These are phyloP conservation scores for Gambusia affinis DNA, from an alignment of 2,113 vertebrate genomes.

Conservation along the genomic window DNA sequence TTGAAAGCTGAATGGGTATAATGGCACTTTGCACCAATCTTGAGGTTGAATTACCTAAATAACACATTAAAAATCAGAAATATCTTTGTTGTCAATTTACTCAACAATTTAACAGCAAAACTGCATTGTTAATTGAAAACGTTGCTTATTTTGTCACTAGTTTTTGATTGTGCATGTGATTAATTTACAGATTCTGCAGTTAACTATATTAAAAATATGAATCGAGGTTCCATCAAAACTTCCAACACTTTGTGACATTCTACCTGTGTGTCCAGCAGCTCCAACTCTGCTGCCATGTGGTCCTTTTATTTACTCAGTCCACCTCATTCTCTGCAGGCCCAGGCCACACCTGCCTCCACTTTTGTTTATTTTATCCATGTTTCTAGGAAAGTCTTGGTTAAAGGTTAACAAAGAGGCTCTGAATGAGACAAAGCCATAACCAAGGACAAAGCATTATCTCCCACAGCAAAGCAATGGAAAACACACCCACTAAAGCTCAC, in stretches of 20 bases:
- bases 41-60: too few relatives aligned
- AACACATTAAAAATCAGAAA: too few relatives aligned
- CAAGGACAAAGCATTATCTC: conserved; percentile 17
- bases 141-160: too few relatives aligned
- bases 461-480: conserved; percentile 11
- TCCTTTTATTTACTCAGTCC: not conserved
- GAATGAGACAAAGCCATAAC: conserved; percentile 12
- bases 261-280: not conserved
- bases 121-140: too few relatives aligned
- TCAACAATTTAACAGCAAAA: too few relatives aligned
- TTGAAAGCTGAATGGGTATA: too few relatives aligned
- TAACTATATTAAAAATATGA: too few relatives aligned
- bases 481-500: not conserved
- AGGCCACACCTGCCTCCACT: conserved; percentile 48
- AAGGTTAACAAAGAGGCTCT: conserved; percentile 52
- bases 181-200: too few relatives aligned
- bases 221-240: too few relatives aligned
- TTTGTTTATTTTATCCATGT: conserved; percentile 23
- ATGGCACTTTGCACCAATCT: too few relatives aligned
- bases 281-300: not conserved
- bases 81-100: too few relatives aligned
- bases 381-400: conserved; percentile 43
- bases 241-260: not conserved
- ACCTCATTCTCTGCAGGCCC: not conserved
- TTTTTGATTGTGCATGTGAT: too few relatives aligned